Conservation (phyloP, 2,113 vertebrate genomes). For the Aepyceros melampus region DNA sequence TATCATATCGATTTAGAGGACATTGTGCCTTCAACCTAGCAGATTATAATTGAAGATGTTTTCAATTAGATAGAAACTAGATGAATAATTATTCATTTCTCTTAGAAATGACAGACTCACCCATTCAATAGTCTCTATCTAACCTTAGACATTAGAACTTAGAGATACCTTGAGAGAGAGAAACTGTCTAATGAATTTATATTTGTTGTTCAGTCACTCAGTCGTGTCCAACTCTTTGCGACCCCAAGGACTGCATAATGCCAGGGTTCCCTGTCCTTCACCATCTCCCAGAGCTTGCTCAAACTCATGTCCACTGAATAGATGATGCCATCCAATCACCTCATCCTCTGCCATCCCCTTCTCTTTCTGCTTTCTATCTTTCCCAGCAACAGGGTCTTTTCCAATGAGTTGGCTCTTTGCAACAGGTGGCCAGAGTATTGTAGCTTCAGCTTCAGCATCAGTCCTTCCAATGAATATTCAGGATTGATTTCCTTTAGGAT, state of each 20-base stretch:
- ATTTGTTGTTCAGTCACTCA: not conserved
- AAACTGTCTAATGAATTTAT: not conserved
- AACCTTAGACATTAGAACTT: not conserved
- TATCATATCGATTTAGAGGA: not conserved
- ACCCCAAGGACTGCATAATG: not conserved
- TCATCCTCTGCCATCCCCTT: not conserved
- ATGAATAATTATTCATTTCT: too few species aligned
- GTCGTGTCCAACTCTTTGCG: rapidly evolving
- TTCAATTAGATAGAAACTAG: not conserved
- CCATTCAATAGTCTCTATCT: not conserved
- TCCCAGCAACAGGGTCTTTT: not conserved
- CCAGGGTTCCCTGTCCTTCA: not conserved
- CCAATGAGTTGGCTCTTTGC: not conserved
- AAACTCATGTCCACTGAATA: not conserved
- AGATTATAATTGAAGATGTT: not conserved
- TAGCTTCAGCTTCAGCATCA: not conserved
- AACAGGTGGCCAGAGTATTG: not conserved
- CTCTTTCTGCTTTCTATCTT: not conserved
- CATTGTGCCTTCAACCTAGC: not conserved
- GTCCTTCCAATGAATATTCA: not conserved
- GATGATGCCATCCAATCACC: not conserved
- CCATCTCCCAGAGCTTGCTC: not conserved
- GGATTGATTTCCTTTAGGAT: not conserved
- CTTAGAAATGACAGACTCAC: not conserved
- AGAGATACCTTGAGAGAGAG: not conserved